phyloP scores from a whole-genome alignment of 1,140 invertebrate species.

The Drosophila quadrilineata region DNA sequence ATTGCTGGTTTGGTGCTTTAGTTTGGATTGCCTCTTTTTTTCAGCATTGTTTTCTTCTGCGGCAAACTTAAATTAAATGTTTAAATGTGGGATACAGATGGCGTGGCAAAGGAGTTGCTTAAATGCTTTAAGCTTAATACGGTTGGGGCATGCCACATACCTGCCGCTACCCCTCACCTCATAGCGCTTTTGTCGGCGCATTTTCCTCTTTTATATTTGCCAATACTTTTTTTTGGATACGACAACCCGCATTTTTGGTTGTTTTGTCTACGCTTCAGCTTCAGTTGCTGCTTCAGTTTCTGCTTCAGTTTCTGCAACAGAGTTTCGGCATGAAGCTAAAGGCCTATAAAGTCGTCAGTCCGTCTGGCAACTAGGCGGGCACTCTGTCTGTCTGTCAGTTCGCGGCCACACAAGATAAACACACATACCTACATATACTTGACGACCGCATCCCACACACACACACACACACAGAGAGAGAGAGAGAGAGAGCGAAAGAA shows the following conservation, averaged over 20 bases:
- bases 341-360: constrained; percentile 46
- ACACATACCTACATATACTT: constrained; percentile 30
- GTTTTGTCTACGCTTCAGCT: constrained; percentile 38
- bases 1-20: constrained; percentile 44
- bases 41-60: constrained; percentile 55
- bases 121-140: constrained; percentile 48
- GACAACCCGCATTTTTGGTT: constrained; percentile 71
- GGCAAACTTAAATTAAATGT: constrained; percentile 62
- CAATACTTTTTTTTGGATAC: constrained; percentile 31
- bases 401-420: constrained; percentile 60
- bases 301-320: too few species aligned
- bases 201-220: constrained; percentile 49
- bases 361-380: constrained; percentile 13
- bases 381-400: constrained; percentile 28
- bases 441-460: constrained; percentile 5
- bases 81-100: constrained; percentile 37
- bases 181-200: constrained; percentile 29
- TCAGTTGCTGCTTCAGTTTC: too few species aligned
- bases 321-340: too few species aligned
- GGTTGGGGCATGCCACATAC: background rate
- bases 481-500: too few species aligned
- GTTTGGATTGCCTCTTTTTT: background rate
- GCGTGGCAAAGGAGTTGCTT: constrained; percentile 43
- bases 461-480: background rate
- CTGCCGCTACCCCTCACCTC: background rate